Conservation (phyloP, 2,888 invertebrate genomes). For the Nymphalis urticae region DNA sequence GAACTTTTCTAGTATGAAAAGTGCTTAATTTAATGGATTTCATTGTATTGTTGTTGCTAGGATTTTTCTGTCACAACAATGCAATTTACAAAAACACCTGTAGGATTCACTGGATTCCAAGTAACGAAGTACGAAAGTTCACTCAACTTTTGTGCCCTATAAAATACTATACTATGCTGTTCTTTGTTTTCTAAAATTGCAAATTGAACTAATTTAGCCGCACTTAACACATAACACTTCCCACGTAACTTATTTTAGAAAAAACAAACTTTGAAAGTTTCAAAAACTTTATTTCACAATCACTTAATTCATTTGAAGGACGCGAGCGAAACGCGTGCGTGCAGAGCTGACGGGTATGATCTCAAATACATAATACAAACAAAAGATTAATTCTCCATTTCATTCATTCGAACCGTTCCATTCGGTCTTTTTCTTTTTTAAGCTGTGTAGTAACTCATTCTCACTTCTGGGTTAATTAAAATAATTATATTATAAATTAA, state of each 20-base stretch:
- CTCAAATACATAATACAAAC: slow-evolving; percentile 34
- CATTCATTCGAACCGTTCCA: slow-evolving; percentile 18
- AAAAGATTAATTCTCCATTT: slow-evolving; percentile 19
- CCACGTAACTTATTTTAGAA: slow-evolving; percentile 5
- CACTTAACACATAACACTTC: slow-evolving; percentile 11
- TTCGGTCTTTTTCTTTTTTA: slow-evolving; percentile 16
- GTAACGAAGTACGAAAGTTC: slow-evolving; percentile 65
- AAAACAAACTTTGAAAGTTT: slow-evolving; percentile 61
- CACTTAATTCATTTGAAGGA: slow-evolving; percentile 53
- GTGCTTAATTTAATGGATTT: slow-evolving; percentile 35
- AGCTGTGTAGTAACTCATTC: not conserved
- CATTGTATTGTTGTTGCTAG: slow-evolving; percentile 68
- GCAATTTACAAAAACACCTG: slow-evolving; percentile 59
- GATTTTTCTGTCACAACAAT: slow-evolving; percentile 73
- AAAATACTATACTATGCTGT: slow-evolving; percentile 36
- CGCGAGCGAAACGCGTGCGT: slow-evolving; percentile 52
- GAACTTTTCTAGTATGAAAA: slow-evolving; percentile 32
- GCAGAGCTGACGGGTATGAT: slow-evolving; percentile 39
- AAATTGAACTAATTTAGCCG: not conserved
- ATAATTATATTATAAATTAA: too few species aligned
- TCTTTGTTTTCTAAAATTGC: slow-evolving; percentile 14
- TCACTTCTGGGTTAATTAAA: too few species aligned
- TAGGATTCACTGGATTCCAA: slow-evolving; percentile 63
- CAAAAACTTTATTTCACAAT: slow-evolving; percentile 65
- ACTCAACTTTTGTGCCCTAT: slow-evolving; percentile 69